Evolutionary conservation across 2,888 invertebrate genomes (phyloP), one percentile per base, ranked within the genome.

Genomic region (Drosophila acutilabella): DNA sequence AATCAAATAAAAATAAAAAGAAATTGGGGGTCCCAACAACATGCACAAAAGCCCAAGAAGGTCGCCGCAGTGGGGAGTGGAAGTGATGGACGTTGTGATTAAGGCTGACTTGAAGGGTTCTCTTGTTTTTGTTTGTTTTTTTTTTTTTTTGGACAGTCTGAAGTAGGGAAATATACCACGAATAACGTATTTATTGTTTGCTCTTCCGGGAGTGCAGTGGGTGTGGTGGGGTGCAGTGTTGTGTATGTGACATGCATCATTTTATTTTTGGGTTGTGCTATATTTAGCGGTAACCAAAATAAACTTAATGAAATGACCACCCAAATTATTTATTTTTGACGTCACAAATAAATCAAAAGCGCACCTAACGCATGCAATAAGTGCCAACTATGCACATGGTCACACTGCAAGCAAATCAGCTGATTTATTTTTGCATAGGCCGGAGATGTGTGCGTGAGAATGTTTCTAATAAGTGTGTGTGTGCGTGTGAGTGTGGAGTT

Each of bases 1-100:
- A 75, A 75, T 67, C 67, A 72, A 53, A 54, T 16, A 52, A 47
- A 26, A 20, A 45, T 53, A 36, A 40, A 48, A 38, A 38, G 23
- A 57, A 40, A 33, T 20, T 36, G 48, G 47, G 41, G 18, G n/a
- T 23, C 14, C n/a, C n/a, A 36, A 20, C 16, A 14, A 36, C 44
- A 52, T 60, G 60, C 60, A 52, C 36, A 36, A 36, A 8, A 26
- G 23, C 26, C 23, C 14, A 45, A 45, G 42, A n/a, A n/a, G 51
- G 56, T 44, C 44, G 56, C 20, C 47, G 30, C 14, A 4, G 20
- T 16, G 41, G 18, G 26, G 42, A 20, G 41, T 36, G 26, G 40
- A 26, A 44, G 54, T 45, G 33, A 48, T 52, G 62, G 54, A 59
- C 54, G 44, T 45, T 23, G 33, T 54, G 50, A 62, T 72, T 72